Evolutionary conservation across 2,113 vertebrate genomes (phyloP).

Genomic region (Eclectus roratus): DNA sequence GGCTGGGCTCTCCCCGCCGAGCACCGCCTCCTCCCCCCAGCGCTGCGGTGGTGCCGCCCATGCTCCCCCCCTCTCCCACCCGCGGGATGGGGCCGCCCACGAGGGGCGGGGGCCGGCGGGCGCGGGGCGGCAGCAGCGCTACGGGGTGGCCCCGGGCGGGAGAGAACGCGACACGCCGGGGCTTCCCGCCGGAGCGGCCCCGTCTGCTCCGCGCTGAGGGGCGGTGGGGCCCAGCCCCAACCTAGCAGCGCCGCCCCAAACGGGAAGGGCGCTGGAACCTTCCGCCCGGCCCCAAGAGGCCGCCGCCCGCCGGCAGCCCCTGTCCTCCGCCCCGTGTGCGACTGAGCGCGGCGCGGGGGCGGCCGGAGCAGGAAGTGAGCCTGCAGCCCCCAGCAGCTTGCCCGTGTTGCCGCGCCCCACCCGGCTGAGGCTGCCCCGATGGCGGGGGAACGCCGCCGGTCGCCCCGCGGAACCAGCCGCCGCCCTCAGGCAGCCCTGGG

Average conservation of each 20-base stretch:
- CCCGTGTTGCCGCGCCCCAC: background rate
- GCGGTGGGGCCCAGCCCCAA: background rate
- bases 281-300: background rate
- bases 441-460: background rate
- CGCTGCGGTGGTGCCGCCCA: background rate
- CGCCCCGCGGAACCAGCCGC: background rate
- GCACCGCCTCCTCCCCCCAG: background rate
- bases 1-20: background rate
- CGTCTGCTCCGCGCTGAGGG: no score
- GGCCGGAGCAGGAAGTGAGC: background rate
- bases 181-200: background rate
- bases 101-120: background rate
- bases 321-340: background rate
- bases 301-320: background rate
- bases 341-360: background rate
- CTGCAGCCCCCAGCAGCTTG: background rate
- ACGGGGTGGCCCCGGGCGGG: background rate
- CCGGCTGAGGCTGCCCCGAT: no score
- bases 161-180: background rate
- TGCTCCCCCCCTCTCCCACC: background rate
- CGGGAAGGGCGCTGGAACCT: background rate
- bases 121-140: background rate
- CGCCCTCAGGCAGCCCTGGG: background rate
- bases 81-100: background rate
- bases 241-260: background rate